Conservation (phyloP, 2,797 vertebrate genomes). For the Cynodonichthys magdalenae region DNA sequence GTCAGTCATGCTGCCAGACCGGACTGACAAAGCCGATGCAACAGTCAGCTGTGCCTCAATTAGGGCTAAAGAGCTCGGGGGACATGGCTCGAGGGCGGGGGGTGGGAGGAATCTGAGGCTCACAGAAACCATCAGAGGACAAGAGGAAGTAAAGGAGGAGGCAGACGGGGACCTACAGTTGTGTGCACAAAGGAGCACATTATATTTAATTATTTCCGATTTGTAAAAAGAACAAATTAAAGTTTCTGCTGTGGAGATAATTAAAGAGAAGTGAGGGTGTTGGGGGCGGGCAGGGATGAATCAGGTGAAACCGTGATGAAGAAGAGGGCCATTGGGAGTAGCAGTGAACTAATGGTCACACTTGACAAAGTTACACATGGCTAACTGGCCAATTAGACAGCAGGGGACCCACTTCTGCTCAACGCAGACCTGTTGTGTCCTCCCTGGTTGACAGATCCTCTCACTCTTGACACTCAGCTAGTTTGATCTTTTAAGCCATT, state of each 20-base stretch:
- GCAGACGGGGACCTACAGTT: neutral
- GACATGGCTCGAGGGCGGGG: conserved; percentile 5
- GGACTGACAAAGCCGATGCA: conserved; percentile 51
- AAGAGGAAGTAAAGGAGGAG: conserved; percentile 1
- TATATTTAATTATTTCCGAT: conserved; percentile 40
- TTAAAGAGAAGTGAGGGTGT: conserved; percentile 22
- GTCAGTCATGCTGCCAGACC: conserved; percentile 57
- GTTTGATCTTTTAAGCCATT: conserved; percentile 43
- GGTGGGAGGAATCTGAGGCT: conserved; percentile 30
- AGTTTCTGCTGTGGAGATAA: conserved; percentile 21
- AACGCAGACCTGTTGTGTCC: conserved; percentile 54
- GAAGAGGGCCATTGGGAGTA: conserved; percentile 38
- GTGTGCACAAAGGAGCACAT: conserved; percentile 44
- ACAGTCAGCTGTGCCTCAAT: conserved; percentile 66
- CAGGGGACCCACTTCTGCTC: conserved; percentile 48
- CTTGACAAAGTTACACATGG: conserved; percentile 57
- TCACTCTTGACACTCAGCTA: conserved; percentile 34
- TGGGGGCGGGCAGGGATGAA: conserved; percentile 8
- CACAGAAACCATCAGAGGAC: conserved; percentile 29
- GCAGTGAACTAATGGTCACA: conserved; percentile 51
- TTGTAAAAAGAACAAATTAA: conserved; percentile 19
- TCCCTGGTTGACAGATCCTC: conserved; percentile 49
- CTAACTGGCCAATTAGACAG: conserved; percentile 73
- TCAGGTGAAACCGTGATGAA: conserved; percentile 36
- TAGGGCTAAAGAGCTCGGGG: conserved; percentile 61